Evolutionary conservation across 2,888 invertebrate species (phyloP), one percentile per base, ranked within the genome.

Genomic region (Atrina japonica): DNA sequence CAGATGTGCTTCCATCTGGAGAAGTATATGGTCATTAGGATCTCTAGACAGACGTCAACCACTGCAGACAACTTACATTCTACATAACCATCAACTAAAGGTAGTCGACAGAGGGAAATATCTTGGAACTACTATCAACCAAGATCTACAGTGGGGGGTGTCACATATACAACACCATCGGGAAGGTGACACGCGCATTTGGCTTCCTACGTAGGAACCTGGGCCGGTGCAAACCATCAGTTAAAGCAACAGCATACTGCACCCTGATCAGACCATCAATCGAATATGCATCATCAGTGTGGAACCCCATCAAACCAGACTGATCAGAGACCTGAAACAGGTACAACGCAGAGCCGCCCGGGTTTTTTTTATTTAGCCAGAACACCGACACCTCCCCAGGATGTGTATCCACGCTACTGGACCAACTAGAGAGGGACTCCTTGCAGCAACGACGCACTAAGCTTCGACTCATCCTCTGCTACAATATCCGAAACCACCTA

Each of bases 261-360:
- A 65, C 27, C 9, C 18, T 65, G 53, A 55, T 66, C 45, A 66
- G 65, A 66, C 49, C 55, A 66, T 45, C 47, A n/a, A 55, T 66
- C 21, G 21, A 66, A 23, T 66, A 56, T 47, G 56, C 56, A 18
- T 56, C 56, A 45, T 16, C 56, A 16, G 47, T 53, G 25, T 65
- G 29, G 65, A 45, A 59, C 25, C 59, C 52, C 35, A 35, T 35
- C 35, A 35, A 35, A 11, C 35, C 35, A 35, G 6, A 35, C 35
- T 35, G 35, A 35, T 7, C 11, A 35, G 35, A 11, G 35, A 35
- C 35, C 35, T 35, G 11, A 11, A 35, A 35, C 35, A 35, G 35
- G 35, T 35, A n/a, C 35, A 35, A 35, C 5, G 11, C 6, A 35
- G 6, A 35, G 11, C 35, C 6, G 53, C 53, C 53, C 7, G 27